Evolutionary conservation across 2,113 vertebrate genomes (phyloP).

Genomic region (Balaenoptera acutorostrata): DNA sequence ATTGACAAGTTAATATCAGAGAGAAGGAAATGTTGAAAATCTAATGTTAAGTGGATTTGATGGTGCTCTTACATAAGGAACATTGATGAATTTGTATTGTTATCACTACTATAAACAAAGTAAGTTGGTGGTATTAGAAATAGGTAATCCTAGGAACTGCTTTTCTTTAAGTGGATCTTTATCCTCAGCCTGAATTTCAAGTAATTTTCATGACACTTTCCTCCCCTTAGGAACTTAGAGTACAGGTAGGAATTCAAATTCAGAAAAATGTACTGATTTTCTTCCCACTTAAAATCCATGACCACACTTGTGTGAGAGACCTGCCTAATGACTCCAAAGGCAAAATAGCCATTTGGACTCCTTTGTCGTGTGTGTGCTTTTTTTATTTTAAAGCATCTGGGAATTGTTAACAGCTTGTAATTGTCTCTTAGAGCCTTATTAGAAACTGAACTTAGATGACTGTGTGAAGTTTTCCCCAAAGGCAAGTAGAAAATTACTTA

Average conservation of each 20-base stretch:
- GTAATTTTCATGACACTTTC: neutral
- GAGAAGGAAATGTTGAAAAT: neutral
- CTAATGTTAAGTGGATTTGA: neutral
- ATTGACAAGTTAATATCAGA: neutral
- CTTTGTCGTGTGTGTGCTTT: neutral
- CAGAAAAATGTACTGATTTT: neutral
- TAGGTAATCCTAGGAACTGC: neutral
- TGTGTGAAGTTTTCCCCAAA: conserved; percentile 1
- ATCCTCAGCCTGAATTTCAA: neutral
- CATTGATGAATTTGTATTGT: neutral
- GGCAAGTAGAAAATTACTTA: neutral
- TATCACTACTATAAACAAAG: too few species aligned
- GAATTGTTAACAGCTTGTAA: neutral
- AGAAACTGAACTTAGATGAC: neutral
- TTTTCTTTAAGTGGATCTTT: neutral
- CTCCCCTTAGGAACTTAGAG: neutral
- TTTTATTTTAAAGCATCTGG: neutral
- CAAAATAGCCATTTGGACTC: neutral
- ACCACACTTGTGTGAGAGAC: neutral
- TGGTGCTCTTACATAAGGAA: neutral
- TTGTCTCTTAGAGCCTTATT: neutral
- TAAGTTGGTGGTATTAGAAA: neutral
- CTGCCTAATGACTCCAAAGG: neutral
- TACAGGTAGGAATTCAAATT: neutral
- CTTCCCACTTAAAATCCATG: neutral